Percentiles rank a stretch among this genome's conserved stretches.
These are phyloP conservation scores for Acanthurus tractus DNA, from an alignment of 2,797 vertebrate species.

Conservation along the genomic window DNA sequence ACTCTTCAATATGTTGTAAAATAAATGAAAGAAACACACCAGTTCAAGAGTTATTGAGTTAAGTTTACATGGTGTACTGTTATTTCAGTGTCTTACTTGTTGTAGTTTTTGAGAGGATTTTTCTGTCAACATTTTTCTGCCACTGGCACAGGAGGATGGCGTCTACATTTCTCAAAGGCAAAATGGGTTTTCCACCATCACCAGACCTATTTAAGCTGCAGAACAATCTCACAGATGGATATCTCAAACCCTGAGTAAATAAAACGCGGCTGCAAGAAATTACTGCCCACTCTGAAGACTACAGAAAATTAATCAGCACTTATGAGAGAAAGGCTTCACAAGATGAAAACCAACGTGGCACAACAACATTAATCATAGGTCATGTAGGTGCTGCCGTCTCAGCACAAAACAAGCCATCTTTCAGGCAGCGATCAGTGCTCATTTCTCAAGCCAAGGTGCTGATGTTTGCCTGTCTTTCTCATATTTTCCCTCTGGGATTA, in stretches of 20 bases:
- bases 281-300: slow-evolving; percentile 43
- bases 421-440: slow-evolving; percentile 40
- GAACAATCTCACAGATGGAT: slow-evolving; percentile 23
- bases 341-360: slow-evolving; percentile 35
- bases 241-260: slow-evolving; percentile 32
- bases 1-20: background rate
- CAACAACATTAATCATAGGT: slow-evolving; percentile 55
- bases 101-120: background rate
- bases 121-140: background rate
- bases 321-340: slow-evolving; percentile 30
- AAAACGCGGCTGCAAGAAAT: slow-evolving; percentile 38
- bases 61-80: background rate
- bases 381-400: slow-evolving; percentile 51
- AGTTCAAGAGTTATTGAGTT: background rate
- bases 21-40: background rate
- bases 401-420: slow-evolving; percentile 61
- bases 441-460: slow-evolving; percentile 57
- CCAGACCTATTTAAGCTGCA: slow-evolving; percentile 7
- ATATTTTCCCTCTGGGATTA: slow-evolving; percentile 59
- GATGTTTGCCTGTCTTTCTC: slow-evolving; percentile 53
- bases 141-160: background rate
- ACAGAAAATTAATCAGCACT: slow-evolving; percentile 50
- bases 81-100: background rate
- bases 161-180: slow-evolving; percentile 4
- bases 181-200: background rate